These are phyloP conservation scores for Aphidius ervi DNA, from an alignment of 1,140 invertebrate species.

Conservation along the genomic window DNA sequence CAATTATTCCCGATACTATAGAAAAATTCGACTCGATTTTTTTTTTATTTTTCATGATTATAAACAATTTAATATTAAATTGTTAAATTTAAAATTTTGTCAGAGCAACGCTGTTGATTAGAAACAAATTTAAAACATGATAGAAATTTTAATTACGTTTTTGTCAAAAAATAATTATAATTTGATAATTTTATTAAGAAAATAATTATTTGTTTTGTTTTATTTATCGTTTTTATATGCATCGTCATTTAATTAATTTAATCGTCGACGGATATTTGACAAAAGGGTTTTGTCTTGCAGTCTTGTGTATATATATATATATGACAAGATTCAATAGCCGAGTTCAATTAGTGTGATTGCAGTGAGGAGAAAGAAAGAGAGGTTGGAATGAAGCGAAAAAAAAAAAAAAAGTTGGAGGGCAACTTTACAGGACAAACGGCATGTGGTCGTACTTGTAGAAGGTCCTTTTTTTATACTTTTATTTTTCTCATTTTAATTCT, in stretches of 20 bases:
- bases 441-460: conserved; percentile 5
- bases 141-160: too few relatives aligned
- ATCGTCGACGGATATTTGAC: conserved; percentile 13
- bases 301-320: not conserved
- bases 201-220: too few relatives aligned
- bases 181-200: too few relatives aligned
- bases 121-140: too few relatives aligned
- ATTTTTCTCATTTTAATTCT: not conserved
- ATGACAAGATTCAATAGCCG: not conserved
- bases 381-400: not conserved
- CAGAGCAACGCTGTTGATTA: too few relatives aligned
- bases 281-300: not conserved
- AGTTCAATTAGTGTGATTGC: conserved; percentile 16
- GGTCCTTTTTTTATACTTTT: not conserved
- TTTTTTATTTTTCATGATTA: too few relatives aligned
- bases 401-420: not conserved
- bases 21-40: too few relatives aligned
- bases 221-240: too few relatives aligned
- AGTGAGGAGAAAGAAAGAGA: conserved; percentile 1
- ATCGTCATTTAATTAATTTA: conserved; percentile 12
- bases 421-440: conserved; percentile 4
- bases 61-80: too few relatives aligned
- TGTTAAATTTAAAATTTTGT: too few relatives aligned
- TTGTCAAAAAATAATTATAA: too few relatives aligned
- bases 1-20: too few relatives aligned